Evolutionary conservation across 92 coral and sea anemone species (phyloP).

Genomic region (Pocillopora meandrina): DNA sequence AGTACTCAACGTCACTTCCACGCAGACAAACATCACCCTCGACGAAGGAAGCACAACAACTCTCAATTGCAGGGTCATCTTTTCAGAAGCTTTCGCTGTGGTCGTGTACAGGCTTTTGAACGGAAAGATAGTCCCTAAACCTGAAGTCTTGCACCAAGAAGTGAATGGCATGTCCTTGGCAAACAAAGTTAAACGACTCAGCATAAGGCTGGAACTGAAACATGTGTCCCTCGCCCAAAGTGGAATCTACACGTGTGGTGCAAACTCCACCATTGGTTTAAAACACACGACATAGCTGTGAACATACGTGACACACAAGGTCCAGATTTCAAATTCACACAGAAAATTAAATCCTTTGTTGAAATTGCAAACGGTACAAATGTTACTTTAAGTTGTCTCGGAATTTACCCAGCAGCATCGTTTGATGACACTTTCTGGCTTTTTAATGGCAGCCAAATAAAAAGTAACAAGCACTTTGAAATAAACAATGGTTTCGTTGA

Average conservation of each 20-base stretch:
- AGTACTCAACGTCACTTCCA: neutral
- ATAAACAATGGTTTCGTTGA: neutral
- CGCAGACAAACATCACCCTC: constrained; percentile 4
- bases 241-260: constrained; percentile 27
- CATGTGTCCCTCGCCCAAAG: constrained; percentile 13
- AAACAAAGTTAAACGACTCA: neutral
- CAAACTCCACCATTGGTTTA: neutral
- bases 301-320: neutral
- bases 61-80: neutral
- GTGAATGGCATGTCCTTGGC: neutral
- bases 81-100: neutral
- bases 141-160: neutral
- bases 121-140: neutral
- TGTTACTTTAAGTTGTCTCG: constrained; percentile 1
- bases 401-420: constrained; percentile 16
- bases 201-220: neutral
- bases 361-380: neutral
- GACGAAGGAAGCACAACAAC: constrained; percentile 12
- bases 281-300: neutral
- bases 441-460: constrained; percentile 13
- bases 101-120: constrained; percentile 20
- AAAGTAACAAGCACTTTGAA: neutral
- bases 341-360: neutral
- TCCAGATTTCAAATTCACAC: neutral
- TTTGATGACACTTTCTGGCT: constrained; percentile 21